Percentiles rank a stretch among this genome's conserved stretches.
Conservation (phyloP, 2,888 invertebrate genomes). For the Labia minor region DNA sequence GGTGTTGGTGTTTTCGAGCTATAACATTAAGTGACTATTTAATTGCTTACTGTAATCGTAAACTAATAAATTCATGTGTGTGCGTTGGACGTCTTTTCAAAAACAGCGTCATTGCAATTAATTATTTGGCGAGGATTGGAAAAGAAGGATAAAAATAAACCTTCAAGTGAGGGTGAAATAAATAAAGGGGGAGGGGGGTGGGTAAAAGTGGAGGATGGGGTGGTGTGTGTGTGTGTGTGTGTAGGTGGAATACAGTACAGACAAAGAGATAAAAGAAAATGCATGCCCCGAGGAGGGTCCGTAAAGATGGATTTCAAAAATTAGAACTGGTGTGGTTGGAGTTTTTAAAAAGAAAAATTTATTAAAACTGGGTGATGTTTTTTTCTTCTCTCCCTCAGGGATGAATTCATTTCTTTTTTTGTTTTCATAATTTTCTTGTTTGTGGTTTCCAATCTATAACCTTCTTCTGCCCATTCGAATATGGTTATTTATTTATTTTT, state of each 20-base stretch:
- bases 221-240: too few species aligned
- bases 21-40: background rate
- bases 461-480: background rate
- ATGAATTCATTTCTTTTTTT: background rate
- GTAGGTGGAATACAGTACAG: background rate
- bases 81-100: background rate
- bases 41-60: background rate
- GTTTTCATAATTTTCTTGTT: background rate
- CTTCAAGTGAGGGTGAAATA: background rate
- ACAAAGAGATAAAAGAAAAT: slow-evolving; percentile 14
- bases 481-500: too few species aligned
- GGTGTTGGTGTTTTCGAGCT: background rate
- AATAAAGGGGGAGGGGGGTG: background rate
- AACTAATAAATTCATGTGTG: background rate
- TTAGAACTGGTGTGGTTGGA: too few species aligned
- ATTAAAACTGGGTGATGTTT: too few species aligned
- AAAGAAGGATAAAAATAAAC: background rate
- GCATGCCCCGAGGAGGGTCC: too few species aligned
- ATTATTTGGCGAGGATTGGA: background rate
- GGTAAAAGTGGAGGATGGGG: background rate
- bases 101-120: background rate
- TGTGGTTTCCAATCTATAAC: background rate
- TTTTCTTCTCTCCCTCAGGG: too few species aligned
- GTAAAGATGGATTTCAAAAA: too few species aligned
- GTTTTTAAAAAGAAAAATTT: too few species aligned